phyloP scores from a whole-genome alignment of 92 coral and sea anemone genomes.

The Zoanthus sansibaricus region DNA sequence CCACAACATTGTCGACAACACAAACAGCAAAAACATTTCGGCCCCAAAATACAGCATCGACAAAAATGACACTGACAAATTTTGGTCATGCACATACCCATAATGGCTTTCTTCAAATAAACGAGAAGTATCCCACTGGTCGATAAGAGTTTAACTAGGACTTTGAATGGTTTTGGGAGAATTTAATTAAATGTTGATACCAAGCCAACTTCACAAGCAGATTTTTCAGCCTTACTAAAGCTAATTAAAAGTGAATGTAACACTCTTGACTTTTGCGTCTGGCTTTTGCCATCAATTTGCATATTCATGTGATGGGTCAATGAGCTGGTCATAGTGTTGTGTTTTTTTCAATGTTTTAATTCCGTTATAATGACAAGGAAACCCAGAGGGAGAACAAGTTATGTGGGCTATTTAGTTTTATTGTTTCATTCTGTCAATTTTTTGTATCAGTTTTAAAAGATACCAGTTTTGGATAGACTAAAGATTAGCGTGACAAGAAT shows the following conservation, averaged over 20 bases:
- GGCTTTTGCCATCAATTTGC: constrained; percentile 13
- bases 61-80: constrained; percentile 87
- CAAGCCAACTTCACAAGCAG: not conserved
- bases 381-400: not conserved
- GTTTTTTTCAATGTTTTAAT: not conserved
- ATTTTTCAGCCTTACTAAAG: not conserved
- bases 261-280: not conserved
- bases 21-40: constrained; percentile 73
- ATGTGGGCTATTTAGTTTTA: not conserved
- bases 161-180: not conserved
- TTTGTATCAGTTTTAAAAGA: not conserved
- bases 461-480: not conserved
- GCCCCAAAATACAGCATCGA: constrained; percentile 81
- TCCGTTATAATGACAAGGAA: not conserved
- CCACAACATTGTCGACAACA: constrained; percentile 87
- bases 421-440: not conserved
- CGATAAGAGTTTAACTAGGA: not conserved
- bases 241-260: not conserved
- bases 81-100: constrained; percentile 87
- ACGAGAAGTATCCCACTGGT: not conserved
- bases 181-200: not conserved
- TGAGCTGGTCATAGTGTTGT: not conserved
- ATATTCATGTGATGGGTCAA: constrained; percentile 39
- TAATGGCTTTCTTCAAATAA: constrained; percentile 3
- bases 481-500: constrained; percentile 18